Evolutionary conservation across 2,797 vertebrate species (phyloP), one percentile per base, ranked within the genome.

Genomic region (Myotis myotis): DNA sequence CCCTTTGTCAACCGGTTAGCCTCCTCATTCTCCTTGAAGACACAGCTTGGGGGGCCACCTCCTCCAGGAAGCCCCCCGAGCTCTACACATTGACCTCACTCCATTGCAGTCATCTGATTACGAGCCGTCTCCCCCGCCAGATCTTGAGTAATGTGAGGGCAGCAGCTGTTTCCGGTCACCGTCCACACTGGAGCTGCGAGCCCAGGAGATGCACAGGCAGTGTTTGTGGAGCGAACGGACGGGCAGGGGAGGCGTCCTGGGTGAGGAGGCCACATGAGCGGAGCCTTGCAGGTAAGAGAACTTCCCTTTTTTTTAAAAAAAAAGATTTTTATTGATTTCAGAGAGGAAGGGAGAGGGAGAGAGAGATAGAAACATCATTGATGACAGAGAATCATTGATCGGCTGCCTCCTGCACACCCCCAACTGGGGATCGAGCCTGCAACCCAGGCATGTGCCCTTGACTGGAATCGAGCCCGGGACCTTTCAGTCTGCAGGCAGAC

Each of bases 61-160:
- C 55, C 33, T 90, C 79, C 23, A 82, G 82, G 70, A 92, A 95
- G 89, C 23, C 82, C 71, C 74, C 17, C 60, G 44, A 89, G 64
- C 79, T 74, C 92, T 36, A 55, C 83, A 71, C 25, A 0, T 74
- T 9, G 49, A 47, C 33, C 83, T 81, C 36, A 12, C 36, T 17
- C 51, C 22, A 25, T 22, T 64, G 47, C 25, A n/a, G 10, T n/a
- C 68, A 23, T 82, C 41, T 33, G 86, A 78, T 81, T 22, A 53
- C 4, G 0, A 49, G 51, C 47, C 0, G 2, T 38, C 20, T 68
- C 20, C 36, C 22, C 55, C 49, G 41, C 36, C 44, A 49, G 64
- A 9, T 75, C 66, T 55, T 41, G 62, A 66, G 80, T 74, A 44
- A 53, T 0, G 1, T 2, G 16, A 79, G 75, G 71, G 64, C 23